phyloP scores from a whole-genome alignment of 2,113 vertebrate species.

The Callorhinus ursinus region DNA sequence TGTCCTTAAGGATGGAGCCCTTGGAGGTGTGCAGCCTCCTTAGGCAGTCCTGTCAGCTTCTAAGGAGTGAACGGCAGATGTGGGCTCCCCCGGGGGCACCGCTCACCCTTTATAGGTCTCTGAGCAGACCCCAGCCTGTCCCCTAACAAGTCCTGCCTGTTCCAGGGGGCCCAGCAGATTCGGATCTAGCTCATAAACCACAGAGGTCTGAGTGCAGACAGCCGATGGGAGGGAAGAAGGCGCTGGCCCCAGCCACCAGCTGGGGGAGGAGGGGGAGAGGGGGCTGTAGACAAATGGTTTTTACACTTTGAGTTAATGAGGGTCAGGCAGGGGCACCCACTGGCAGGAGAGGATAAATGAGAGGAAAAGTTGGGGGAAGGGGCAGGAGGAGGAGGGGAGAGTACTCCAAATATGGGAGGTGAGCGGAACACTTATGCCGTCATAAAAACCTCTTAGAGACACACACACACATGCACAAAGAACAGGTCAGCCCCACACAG shows the following conservation, averaged over 20 bases:
- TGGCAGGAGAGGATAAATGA: slow-evolving; percentile 72
- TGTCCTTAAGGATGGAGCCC: not conserved
- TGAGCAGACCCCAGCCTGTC: not conserved
- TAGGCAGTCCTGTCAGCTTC: not conserved
- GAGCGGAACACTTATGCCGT: not conserved
- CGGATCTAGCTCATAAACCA: slow-evolving; percentile 59
- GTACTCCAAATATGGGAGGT: not conserved
- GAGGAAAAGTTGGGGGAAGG: slow-evolving; percentile 13
- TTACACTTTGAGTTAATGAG: slow-evolving; percentile 86
- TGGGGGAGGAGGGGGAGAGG: slow-evolving; percentile 44
- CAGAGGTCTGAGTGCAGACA: slow-evolving; percentile 72
- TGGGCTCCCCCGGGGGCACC: not conserved
- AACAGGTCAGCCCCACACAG: not conserved
- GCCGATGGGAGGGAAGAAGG: slow-evolving; percentile 70
- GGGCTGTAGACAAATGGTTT: slow-evolving; percentile 80
- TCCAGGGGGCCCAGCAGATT: not conserved
- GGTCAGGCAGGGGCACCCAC: slow-evolving; percentile 82
- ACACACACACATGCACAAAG: not conserved
- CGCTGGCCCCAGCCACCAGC: slow-evolving; percentile 73
- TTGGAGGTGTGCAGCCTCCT: not conserved
- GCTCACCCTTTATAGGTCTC: not conserved
- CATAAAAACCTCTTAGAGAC: slow-evolving; percentile 53
- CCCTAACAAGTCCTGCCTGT: slow-evolving; percentile 36
- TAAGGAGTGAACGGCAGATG: not conserved
- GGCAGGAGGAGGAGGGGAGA: slow-evolving; percentile 15